A percentile compares a stretch with the other conserved stretches of the same genome.
Evolutionary conservation across 2,113 vertebrate species (phyloP).

Genomic region (Hippocampus barbouri): DNA sequence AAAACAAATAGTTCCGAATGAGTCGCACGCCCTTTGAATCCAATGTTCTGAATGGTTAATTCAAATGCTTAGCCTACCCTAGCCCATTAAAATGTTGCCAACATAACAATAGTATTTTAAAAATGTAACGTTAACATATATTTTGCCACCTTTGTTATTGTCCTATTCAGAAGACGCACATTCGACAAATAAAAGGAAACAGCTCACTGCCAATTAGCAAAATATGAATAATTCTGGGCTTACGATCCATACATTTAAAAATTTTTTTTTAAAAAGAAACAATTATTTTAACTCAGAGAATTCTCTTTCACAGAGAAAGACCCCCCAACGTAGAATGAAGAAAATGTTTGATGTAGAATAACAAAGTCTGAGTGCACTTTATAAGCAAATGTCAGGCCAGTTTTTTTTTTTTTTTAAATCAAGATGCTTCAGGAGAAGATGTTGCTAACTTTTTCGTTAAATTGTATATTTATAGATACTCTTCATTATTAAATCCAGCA

Average conservation of each 20-base stretch:
- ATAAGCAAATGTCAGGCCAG: constrained; percentile 13
- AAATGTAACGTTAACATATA: not conserved
- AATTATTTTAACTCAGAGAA: not conserved
- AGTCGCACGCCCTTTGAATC: not conserved
- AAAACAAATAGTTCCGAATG: not conserved
- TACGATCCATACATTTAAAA: not conserved
- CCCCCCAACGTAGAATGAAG: not conserved
- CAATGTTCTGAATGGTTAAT: not conserved
- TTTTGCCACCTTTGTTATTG: not conserved
- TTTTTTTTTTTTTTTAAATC: not conserved
- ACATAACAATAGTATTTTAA: not conserved
- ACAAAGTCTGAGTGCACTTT: constrained; percentile 47
- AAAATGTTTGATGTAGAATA: constrained; percentile 1
- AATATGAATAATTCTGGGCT: not conserved
- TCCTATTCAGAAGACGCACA: not conserved
- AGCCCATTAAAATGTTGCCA: not conserved
- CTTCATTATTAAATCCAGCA: constrained; percentile 37
- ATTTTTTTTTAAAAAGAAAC: not conserved
- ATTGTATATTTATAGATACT: constrained; percentile 10
- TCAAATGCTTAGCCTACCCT: not conserved
- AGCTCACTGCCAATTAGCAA: too few relatives aligned
- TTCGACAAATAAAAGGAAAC: not conserved
- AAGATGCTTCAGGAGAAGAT: constrained; percentile 13
- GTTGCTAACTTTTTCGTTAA: not conserved
- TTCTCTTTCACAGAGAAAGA: not conserved